A percentile compares a stretch with the other conserved stretches of the same genome.
phyloP scores from a whole-genome alignment of 2,888 invertebrate genomes.

The Thereva nobilitata region DNA sequence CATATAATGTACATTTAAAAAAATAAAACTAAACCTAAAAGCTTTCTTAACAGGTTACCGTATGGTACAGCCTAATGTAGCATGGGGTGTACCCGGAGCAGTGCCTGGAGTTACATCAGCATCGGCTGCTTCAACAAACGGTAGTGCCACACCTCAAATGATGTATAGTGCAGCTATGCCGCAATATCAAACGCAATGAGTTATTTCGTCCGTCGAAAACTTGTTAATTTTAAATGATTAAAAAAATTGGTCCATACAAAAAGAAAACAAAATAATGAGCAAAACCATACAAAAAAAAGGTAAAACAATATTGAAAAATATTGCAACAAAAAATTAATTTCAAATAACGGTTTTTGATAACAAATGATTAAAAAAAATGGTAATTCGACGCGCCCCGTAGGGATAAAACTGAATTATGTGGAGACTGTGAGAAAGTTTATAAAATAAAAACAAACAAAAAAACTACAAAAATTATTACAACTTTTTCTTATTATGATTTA shows the following conservation, averaged over 20 bases:
- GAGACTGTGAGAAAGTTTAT: slow-evolving; percentile 21
- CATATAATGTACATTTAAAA: no score
- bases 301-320: slow-evolving; percentile 15
- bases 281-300: slow-evolving; percentile 9
- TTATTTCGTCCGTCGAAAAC: slow-evolving; percentile 12
- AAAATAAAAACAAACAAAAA: slow-evolving; percentile 14
- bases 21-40: not conserved
- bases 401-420: slow-evolving; percentile 27
- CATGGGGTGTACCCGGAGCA: slow-evolving; percentile 62
- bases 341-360: not conserved
- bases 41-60: slow-evolving; percentile 61
- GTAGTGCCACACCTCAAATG: slow-evolving; percentile 63
- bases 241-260: slow-evolving; percentile 13
- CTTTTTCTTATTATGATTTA: no score
- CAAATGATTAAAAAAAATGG: slow-evolving; percentile 6
- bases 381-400: not conserved
- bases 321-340: slow-evolving; percentile 7
- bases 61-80: slow-evolving; percentile 65
- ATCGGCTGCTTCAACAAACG: slow-evolving; percentile 58
- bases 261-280: slow-evolving; percentile 5
- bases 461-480: no score
- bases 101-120: slow-evolving; percentile 61
- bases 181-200: slow-evolving; percentile 86
- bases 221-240: slow-evolving; percentile 20
- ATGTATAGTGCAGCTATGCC: slow-evolving; percentile 75